Evolutionary conservation across 2,113 vertebrate species (phyloP), one percentile per base, ranked within the genome.

Genomic region (Clinocottus analis): DNA sequence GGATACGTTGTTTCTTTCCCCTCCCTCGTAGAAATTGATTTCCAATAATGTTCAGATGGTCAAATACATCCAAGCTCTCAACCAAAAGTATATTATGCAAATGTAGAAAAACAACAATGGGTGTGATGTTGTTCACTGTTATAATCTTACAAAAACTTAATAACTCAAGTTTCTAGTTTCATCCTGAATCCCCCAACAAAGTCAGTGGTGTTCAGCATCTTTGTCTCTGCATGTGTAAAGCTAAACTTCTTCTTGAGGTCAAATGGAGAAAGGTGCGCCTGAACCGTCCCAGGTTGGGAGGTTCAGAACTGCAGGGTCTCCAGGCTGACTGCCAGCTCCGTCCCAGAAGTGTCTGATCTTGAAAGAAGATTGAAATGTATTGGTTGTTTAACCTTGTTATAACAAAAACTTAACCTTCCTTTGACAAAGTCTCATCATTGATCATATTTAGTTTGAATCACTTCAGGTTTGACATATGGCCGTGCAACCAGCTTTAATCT

Each of bases 1-100:
- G 69, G 47, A 86, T 78, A 63, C 39, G 27, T 72, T 78, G 53
- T 78, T 75, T 89, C 75, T 85, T 45, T 45, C 35, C 21, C 0
- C 53, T 13, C 58, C 0, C 33, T 45, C 12, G 29, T 37, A 80
- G 74, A 23, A 39, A 84, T 80, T 33, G 84, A 84, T 91, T 86
- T 74, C 71, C 71, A 77, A 63, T 90, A 79, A 88, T 71, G 55
- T 61, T 11, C 69, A 80, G 7, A 75, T 9, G 33, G 33, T 68
- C 37, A 21, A 45, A 31, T 62, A 31, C 39, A 67, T 86, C 41
- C 75, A 63, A 59, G 31, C 21, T 73, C 68, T 63, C 58, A 81
- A 76, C 25, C 14, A 61, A 71, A 74, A 59, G 27, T 39, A 10
- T 60, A 39, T 11, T 53, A 51, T 61, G 33, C 8, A 35, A 29